Percentiles rank a stretch among this genome's conserved stretches.
Evolutionary conservation across 2,888 invertebrate genomes (phyloP).

Genomic region (Acronicta alni): DNA sequence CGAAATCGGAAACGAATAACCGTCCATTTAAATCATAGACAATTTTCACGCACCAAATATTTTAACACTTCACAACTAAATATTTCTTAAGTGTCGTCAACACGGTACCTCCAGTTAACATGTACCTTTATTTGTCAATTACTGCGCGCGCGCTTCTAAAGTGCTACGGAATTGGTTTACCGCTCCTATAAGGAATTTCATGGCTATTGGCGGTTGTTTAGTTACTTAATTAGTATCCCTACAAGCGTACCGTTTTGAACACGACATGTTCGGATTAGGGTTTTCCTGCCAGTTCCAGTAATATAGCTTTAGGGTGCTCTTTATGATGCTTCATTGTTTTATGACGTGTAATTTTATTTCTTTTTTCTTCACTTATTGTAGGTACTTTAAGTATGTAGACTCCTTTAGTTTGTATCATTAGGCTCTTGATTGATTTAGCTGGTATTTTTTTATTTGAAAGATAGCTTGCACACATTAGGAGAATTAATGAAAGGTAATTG

Average conservation of each 20-base stretch:
- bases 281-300: conserved; percentile 71
- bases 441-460: too few species aligned
- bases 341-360: conserved; percentile 56
- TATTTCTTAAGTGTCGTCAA: conserved; percentile 71
- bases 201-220: conserved; percentile 84
- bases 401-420: neutral
- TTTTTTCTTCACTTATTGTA: conserved; percentile 1
- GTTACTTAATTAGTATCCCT: conserved; percentile 82
- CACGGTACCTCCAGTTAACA: conserved; percentile 64
- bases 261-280: conserved; percentile 73
- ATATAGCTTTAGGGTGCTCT: conserved; percentile 69
- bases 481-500: too few species aligned
- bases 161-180: conserved; percentile 84
- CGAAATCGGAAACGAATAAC: conserved; percentile 5
- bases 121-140: conserved; percentile 82
- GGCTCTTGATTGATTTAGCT: neutral
- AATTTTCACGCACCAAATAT: conserved; percentile 57
- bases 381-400: neutral
- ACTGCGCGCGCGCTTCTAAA: conserved; percentile 75
- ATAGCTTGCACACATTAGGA: too few species aligned
- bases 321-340: conserved; percentile 80
- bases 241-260: conserved; percentile 70
- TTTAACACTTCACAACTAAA: conserved; percentile 64
- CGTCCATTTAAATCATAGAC: conserved; percentile 46
- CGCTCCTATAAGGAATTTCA: conserved; percentile 85